phyloP scores from a whole-genome alignment of 1,140 invertebrate species.

The Asbolus verrucosus region DNA sequence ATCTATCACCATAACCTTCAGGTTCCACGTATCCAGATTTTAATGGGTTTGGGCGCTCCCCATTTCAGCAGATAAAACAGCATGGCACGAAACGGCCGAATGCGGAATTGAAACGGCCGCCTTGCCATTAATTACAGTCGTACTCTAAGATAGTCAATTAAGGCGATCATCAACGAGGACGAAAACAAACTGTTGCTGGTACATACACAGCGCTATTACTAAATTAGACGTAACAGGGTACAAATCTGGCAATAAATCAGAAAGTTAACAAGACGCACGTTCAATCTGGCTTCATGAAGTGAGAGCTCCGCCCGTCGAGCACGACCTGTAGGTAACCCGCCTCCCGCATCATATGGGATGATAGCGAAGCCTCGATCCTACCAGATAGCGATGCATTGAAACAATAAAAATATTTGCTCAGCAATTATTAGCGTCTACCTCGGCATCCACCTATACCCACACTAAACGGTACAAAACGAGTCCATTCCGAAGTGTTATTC shows the following conservation, averaged over 20 bases:
- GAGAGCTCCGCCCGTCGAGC: constrained; percentile 59
- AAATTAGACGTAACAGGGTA: constrained; percentile 46
- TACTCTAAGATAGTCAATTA: constrained; percentile 33
- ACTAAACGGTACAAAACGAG: constrained; percentile 40
- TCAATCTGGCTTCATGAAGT: too few relatives aligned
- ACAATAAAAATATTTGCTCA: constrained; percentile 62
- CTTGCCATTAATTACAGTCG: constrained; percentile 27
- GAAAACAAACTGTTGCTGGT: constrained; percentile 35
- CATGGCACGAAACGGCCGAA: constrained; percentile 15
- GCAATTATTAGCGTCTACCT: constrained; percentile 55
- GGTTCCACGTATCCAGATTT: constrained; percentile 35
- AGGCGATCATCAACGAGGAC: constrained; percentile 27
- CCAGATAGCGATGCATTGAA: constrained; percentile 52
- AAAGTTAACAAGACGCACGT: constrained; percentile 64
- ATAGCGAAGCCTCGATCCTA: constrained; percentile 50
- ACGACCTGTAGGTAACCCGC: constrained; percentile 56
- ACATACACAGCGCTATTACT: constrained; percentile 34
- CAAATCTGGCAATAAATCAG: constrained; percentile 60
- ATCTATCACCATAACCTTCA: constrained; percentile 14
- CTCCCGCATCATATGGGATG: constrained; percentile 60
- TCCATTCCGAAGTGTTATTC: constrained; percentile 8
- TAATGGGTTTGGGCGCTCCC: constrained; percentile 25
- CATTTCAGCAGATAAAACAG: background rate
- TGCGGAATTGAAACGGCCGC: constrained; percentile 11
- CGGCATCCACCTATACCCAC: constrained; percentile 26